These are phyloP conservation scores for Lamellibrachia columna DNA, from an alignment of 2,888 invertebrate species.

Conservation along the genomic window DNA sequence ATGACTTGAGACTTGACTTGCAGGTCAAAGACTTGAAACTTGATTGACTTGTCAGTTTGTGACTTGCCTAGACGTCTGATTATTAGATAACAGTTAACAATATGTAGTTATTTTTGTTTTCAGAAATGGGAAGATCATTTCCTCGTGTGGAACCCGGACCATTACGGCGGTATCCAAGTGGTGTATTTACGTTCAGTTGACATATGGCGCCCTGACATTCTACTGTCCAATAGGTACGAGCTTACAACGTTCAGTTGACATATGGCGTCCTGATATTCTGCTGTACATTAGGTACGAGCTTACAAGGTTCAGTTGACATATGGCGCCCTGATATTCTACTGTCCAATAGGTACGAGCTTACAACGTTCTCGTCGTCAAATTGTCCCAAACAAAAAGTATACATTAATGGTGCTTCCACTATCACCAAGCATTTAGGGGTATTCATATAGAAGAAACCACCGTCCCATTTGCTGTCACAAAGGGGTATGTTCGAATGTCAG, in stretches of 20 bases:
- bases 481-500: too few relatives aligned
- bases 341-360: conserved; percentile 13
- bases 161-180: not conserved
- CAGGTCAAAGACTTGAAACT: too few relatives aligned
- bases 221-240: conserved; percentile 18
- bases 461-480: too few relatives aligned
- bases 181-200: not conserved
- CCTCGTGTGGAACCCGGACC: not conserved
- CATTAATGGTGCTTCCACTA: too few relatives aligned
- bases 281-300: conserved; percentile 6
- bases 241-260: not conserved
- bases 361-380: not conserved
- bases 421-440: too few relatives aligned
- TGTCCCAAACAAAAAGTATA: too few relatives aligned
- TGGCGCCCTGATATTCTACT: conserved; percentile 24
- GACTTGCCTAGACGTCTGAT: not conserved
- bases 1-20: too few relatives aligned
- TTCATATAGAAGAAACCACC: too few relatives aligned
- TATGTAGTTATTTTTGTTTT: not conserved
- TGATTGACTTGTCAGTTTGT: too few relatives aligned
- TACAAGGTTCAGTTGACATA: not conserved
- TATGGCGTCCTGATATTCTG: conserved; percentile 23
- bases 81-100: not conserved
- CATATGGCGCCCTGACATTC: conserved; percentile 27
- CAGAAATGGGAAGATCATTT: conserved; percentile 23